Base-by-base conservation (phyloP, 2,797 vertebrate species). In the Emydoidea blandingii region DNA sequence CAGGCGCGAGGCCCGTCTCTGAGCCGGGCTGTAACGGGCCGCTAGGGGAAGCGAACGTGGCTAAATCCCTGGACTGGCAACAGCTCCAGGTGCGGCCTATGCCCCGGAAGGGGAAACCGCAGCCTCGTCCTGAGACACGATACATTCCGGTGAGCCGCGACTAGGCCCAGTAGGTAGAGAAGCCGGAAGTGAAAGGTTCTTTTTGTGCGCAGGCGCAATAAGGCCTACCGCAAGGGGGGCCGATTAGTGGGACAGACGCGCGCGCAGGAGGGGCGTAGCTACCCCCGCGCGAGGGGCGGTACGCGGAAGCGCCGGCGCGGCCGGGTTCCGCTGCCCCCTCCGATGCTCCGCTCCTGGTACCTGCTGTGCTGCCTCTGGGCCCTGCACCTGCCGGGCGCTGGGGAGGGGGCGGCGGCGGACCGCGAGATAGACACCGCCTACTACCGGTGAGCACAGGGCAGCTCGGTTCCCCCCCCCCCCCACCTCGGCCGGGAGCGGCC, bases 401-500 rank as follows among this genome's bases (percentile, higher is more conserved):
- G 96, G 96, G 91, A 91, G n/a, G 41, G 6, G 25, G 72, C 19
- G 37, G 34, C 9, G 3, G 81, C 62, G 0, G 90, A 91, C 83
- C 97, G 82, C 65, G 97, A 85, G 27, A 87, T 96, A 50, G 98
- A 98, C 49, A 82, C 98, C 37, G 98, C 96, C 84, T 95, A 96
- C 54, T 98, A 98, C 94, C 98, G 98, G 98, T 98, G 97, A 94
- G 34, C 88, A 87, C 49, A 59, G 79, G 78, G 27, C 72, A 72
- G 44, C 72, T 59, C 50, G 94, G 53, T 53, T 62, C 3, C 59
- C 56, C 1, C 19, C 56, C 1, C 19, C 34, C 37, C n/a, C n/a
- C n/a, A n/a, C n/a, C n/a, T n/a, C n/a, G 76, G 25, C 12, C 57
- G 57, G 12, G 57, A 29, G 57, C 57, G 57, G 25, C 12, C 31